Conservation (phyloP, 2,888 invertebrate genomes). For the Drosophila koepferae region DNA sequence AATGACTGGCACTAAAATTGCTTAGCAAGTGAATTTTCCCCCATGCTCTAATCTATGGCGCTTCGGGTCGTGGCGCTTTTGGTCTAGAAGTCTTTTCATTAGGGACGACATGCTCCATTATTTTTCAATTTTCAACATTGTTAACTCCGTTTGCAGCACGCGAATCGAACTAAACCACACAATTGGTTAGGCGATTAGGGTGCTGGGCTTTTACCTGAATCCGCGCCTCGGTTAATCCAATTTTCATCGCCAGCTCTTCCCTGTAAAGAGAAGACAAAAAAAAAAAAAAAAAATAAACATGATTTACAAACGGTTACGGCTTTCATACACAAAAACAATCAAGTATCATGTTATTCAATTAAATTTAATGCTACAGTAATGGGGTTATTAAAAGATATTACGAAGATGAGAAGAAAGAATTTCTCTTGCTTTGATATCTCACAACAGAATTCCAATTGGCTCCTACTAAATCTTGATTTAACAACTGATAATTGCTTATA, state of each 20-base stretch:
- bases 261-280: conserved; percentile 86
- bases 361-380: background rate
- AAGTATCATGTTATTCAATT: conserved; percentile 7
- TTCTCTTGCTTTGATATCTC: background rate
- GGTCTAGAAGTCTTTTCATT: conserved; percentile 66
- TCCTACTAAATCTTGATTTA: background rate
- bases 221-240: conserved; percentile 96
- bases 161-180: conserved; percentile 61
- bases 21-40: conserved; percentile 18
- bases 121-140: conserved; percentile 79
- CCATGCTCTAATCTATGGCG: conserved; percentile 10
- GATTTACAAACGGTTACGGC: conserved; percentile 13
- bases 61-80: background rate
- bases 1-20: conserved; percentile 61
- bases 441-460: background rate
- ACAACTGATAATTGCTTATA: background rate
- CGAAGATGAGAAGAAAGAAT: background rate
- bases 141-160: conserved; percentile 68
- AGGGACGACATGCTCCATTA: conserved; percentile 80
- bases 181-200: conserved; percentile 22
- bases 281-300: conserved; percentile 28
- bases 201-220: conserved; percentile 90
- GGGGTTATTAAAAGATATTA: background rate
- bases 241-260: conserved; percentile 97
- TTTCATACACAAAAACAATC: conserved; percentile 6